phyloP scores from a whole-genome alignment of 2,113 vertebrate genomes.

The Sardina pilchardus region DNA sequence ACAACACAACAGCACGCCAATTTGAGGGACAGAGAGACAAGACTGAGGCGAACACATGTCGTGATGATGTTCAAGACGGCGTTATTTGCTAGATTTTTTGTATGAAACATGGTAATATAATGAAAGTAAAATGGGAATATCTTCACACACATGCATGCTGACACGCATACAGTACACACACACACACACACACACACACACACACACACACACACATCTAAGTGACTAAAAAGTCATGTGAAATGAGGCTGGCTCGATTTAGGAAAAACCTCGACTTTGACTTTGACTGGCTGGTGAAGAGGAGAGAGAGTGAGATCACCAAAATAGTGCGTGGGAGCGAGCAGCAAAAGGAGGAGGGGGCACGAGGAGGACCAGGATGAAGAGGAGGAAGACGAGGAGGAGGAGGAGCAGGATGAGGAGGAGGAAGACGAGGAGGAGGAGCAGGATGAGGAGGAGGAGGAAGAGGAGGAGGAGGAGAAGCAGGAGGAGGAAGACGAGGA shows the following conservation, averaged over 20 bases:
- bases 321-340: background rate
- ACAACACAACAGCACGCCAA: background rate
- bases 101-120: background rate
- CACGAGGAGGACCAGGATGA: background rate
- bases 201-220: background rate
- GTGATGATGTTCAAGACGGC: background rate
- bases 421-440: background rate
- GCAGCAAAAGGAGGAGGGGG: background rate
- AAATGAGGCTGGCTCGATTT: background rate
- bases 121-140: background rate
- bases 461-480: background rate
- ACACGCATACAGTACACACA: background rate
- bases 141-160: background rate
- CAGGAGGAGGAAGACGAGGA: background rate
- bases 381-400: too few species aligned
- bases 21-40: background rate
- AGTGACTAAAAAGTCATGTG: background rate
- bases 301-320: background rate
- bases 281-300: background rate
- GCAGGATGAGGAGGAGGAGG: background rate
- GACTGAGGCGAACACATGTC: background rate
- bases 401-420: background rate
- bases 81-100: background rate
- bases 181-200: background rate
- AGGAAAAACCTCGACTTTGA: background rate